These are phyloP conservation scores for Psammodynastes pulverulentus DNA, from an alignment of 2,113 vertebrate species.

Conservation along the genomic window DNA sequence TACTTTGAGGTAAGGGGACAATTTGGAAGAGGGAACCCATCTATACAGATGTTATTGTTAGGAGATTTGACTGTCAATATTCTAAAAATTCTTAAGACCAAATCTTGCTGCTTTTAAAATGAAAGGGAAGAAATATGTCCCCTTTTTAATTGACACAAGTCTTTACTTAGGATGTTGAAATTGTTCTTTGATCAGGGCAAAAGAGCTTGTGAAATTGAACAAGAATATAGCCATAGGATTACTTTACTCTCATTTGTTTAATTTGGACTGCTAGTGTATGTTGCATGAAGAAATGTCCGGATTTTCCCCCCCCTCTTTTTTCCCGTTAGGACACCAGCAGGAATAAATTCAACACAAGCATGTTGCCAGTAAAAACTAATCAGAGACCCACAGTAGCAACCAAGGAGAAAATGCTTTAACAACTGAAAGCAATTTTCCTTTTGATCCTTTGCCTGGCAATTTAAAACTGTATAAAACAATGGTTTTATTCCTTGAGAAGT, in stretches of 20 bases:
- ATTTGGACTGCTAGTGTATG: conserved; percentile 2
- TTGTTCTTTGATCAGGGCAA: neutral
- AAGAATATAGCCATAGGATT: neutral
- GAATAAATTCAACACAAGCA: conserved; percentile 3
- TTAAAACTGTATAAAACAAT: conserved; percentile 39
- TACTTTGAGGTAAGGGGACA: conserved; percentile 56
- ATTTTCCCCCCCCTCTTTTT: neutral
- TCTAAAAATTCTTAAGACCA: conserved; percentile 36
- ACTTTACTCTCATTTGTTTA: conserved; percentile 14
- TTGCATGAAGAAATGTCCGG: neutral
- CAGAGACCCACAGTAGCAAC: neutral
- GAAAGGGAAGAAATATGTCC: neutral
- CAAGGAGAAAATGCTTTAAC: neutral
- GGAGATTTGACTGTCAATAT: conserved; percentile 56
- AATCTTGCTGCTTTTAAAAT: conserved; percentile 1
- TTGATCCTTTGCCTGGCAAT: conserved; percentile 37
- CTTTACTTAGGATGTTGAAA: neutral
- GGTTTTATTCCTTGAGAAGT: conserved; percentile 5
- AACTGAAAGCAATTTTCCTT: conserved; percentile 14
- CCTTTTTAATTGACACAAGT: neutral
- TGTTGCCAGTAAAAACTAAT: neutral
- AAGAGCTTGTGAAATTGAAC: neutral
- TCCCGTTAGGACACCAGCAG: neutral
- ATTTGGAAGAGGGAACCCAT: conserved; percentile 48
- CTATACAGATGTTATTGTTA: conserved; percentile 69